Evolutionary conservation across 2,797 vertebrate species (phyloP).

Genomic region (Halcyon chelicuti): DNA sequence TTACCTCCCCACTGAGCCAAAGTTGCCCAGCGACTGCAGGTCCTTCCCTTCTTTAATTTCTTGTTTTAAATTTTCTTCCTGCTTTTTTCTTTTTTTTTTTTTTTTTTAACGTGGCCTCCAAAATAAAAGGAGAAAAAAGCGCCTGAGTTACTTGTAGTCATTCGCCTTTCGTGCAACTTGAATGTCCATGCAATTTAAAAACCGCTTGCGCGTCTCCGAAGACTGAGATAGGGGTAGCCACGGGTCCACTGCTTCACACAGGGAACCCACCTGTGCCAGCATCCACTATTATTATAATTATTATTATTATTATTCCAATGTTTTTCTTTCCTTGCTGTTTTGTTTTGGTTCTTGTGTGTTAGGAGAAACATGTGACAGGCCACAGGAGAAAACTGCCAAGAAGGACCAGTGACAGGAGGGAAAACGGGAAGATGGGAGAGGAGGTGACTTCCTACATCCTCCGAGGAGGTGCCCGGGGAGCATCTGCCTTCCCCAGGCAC

Average conservation of each 20-base stretch:
- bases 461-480: not conserved
- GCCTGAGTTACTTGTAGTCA: slow-evolving; percentile 52
- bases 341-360: not conserved
- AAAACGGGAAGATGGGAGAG: not conserved
- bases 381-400: slow-evolving; percentile 23
- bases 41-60: not conserved
- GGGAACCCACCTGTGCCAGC: slow-evolving; percentile 43
- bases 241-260: slow-evolving; percentile 10
- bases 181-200: slow-evolving; percentile 69
- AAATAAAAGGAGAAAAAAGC: slow-evolving; percentile 46
- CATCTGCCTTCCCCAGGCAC: not conserved
- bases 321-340: slow-evolving; percentile 7
- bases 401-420: not conserved
- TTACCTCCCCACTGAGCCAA: slow-evolving; percentile 27
- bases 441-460: not conserved
- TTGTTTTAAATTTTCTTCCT: not conserved
- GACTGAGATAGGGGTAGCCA: slow-evolving; percentile 27
- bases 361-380: slow-evolving; percentile 7
- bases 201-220: not conserved
- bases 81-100: not conserved
- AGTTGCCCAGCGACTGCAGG: not conserved
- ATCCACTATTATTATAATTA: slow-evolving; percentile 53
- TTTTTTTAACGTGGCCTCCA: slow-evolving; percentile 53
- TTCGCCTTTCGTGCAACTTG: slow-evolving; percentile 58
- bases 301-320: not conserved